A percentile compares a stretch with the other conserved stretches of the same genome.
Conservation (phyloP, 2,888 invertebrate species). For the Hyles lineata region DNA sequence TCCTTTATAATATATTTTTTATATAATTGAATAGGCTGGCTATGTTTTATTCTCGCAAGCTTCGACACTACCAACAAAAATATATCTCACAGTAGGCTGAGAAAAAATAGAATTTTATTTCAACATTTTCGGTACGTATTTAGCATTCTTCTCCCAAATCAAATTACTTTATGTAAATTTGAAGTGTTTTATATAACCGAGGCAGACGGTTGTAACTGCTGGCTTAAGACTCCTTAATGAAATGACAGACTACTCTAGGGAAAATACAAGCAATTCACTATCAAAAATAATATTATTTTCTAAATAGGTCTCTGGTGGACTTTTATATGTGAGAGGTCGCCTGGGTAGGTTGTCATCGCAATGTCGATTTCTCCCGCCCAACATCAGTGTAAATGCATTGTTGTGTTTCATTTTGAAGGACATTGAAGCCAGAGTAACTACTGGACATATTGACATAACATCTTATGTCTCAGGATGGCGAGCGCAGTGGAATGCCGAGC, state of each 20-base stretch:
- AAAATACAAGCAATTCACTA: conserved; percentile 18
- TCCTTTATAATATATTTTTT: too few relatives aligned
- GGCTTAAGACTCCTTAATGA: conserved; percentile 19
- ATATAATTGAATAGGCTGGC: too few relatives aligned
- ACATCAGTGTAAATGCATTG: too few relatives aligned
- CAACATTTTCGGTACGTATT: conserved; percentile 17
- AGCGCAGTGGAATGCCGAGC: too few relatives aligned
- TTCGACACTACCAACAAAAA: not conserved
- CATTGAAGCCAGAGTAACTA: too few relatives aligned
- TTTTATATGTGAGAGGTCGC: too few relatives aligned
- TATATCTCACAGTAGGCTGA: not conserved
- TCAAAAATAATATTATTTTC: not conserved
- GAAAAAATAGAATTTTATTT: not conserved
- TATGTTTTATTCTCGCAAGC: too few relatives aligned
- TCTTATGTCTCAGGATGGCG: too few relatives aligned
- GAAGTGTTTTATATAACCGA: conserved; percentile 20
- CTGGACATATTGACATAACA: too few relatives aligned
- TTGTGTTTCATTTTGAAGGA: too few relatives aligned
- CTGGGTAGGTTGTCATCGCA: too few relatives aligned
- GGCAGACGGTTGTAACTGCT: conserved; percentile 3
- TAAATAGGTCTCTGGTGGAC: not conserved
- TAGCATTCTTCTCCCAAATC: conserved; percentile 8
- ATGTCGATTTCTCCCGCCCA: too few relatives aligned
- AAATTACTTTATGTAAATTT: conserved; percentile 26
- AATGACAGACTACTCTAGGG: conserved; percentile 8